Evolutionary conservation across 2,113 vertebrate genomes (phyloP), one percentile per base, ranked within the genome.

Genomic region (Oreochromis aureus): DNA sequence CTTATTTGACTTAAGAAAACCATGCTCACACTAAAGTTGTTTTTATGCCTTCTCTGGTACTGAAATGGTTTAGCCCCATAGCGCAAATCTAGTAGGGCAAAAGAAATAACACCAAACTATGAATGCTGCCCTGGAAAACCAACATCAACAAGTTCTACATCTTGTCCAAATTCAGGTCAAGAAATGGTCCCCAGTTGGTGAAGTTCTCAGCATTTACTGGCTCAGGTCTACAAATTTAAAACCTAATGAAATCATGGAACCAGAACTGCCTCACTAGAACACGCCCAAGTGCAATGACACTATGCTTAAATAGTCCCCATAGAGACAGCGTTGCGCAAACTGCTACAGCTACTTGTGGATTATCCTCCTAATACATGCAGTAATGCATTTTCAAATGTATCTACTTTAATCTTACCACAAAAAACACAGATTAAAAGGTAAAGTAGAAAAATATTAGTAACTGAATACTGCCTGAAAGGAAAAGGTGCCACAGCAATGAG

Each of bases 51-150:
- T 32, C 73, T 78, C 18, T 78, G 44, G 46, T 53, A 51, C 32
- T 27, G 7, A 73, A 73, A 73, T 18, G 41, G 15, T 46, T 27
- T 73, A 27, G 69, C 69, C 13, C 0, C 22, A 27, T 46, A 18
- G 24, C 0, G 0, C 10, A 51, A 32, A 78, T 0, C 44, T 6
- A 46, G 13, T 46, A 73, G 7, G 36, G 3, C 0, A 73, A 48
- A 51, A 78, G 22, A 78, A 78, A 32, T 51, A 32, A 78, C 27
- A 30, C 24, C 41, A 76, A 4, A 32, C 71, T 19, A 51, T 27
- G 71, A 78, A 51, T 32, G 0, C 6, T 30, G 1, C 39, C 24
- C 24, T 48, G 24, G 44, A 76, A 48, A 48, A 48, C 18, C 46
- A 78, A 48, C 46, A 53, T 12, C 44, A 76, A 18, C 44, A 53